These are phyloP conservation scores for Onthophagus sagittarius DNA, from an alignment of 2,888 invertebrate species.

Conservation along the genomic window DNA sequence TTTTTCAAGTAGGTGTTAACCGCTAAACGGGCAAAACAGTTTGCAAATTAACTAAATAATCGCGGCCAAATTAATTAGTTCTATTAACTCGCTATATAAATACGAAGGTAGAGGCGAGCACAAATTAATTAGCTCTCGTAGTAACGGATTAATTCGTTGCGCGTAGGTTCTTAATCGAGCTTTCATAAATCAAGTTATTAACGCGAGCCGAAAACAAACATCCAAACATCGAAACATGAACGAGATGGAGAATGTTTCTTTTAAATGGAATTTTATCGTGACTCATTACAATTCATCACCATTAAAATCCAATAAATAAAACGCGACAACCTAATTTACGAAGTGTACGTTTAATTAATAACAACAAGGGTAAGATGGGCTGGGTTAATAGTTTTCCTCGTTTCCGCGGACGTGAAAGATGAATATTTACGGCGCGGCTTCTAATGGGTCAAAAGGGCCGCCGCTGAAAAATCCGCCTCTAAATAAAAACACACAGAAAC, in stretches of 20 bases:
- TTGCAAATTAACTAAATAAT: not conserved
- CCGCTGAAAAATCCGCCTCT: conserved; percentile 4
- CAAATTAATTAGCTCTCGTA: not conserved
- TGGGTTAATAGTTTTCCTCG: conserved; percentile 1
- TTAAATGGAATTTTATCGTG: not conserved
- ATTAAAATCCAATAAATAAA: conserved; percentile 1
- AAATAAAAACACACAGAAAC: conserved; percentile 9
- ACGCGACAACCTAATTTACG: conserved; percentile 10
- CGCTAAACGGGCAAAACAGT: conserved; percentile 16
- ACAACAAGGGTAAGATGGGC: conserved; percentile 1
- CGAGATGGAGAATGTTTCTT: not conserved
- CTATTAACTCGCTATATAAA: not conserved
- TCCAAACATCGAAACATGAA: not conserved
- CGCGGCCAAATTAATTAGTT: not conserved
- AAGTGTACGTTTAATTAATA: conserved; percentile 12
- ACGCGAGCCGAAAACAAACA: not conserved
- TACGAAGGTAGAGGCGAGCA: not conserved
- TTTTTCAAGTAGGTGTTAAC: conserved; percentile 27
- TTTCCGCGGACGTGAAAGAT: conserved; percentile 4
- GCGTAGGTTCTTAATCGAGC: not conserved
- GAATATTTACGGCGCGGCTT: conserved; percentile 6
- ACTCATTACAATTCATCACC: conserved; percentile 3
- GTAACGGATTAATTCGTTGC: not conserved
- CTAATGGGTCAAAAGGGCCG: conserved; percentile 6
- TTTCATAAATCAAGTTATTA: not conserved